Evolutionary conservation across 64 coral and sea anemone genomes (phyloP), one percentile per base, ranked within the genome.

Genomic region (Montipora efflorescens): DNA sequence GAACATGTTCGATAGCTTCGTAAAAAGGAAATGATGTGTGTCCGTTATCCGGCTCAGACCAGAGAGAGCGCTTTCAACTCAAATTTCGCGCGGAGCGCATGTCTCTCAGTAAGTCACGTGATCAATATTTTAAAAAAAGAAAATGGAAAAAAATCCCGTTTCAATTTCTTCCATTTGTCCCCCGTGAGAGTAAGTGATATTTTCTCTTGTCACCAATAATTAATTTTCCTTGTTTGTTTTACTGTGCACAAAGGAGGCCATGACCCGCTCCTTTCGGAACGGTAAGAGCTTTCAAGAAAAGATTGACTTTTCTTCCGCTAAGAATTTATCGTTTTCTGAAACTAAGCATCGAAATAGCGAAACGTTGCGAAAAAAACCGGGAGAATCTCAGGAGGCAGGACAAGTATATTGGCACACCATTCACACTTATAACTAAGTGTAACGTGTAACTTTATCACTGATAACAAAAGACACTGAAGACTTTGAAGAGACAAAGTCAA

Each of bases 1-100:
- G 6, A 47, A 84, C 67, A 72, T 2, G 21, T 43, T 71, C 51
- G 15, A 50, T 48, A 47, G 45, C 43, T 48, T 7, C 4, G 0
- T 67, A 67, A 50, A 72, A 70, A 61, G 79, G 66, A 86, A 86
- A 86, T 72, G 64, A 86, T 51, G 64, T 72, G 21, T 49, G 7
- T 45, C 62, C 62, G 82, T 71, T 72, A 11, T 19, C 9, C 44
- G 19, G 46, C 76, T 36, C 11, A 51, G 4, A 44, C 44, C 82
- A 64, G 14, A 11, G 13, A 16, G 14, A 58, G 81, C 59, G 64
- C 20, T 70, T 5, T 13, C 82, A 86, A 86, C n/a, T 86, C 82
- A 86, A 86, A 86, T 86, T 72, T 72, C 82, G 64, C 82, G 82
- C 82, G 67, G 14, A 14, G 62, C 59, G 81, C 81, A 84, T 84